Percentiles rank a stretch among this genome's conserved stretches.
Conservation (phyloP, 2,797 vertebrate species). For the Anabacerthia variegaticeps region DNA sequence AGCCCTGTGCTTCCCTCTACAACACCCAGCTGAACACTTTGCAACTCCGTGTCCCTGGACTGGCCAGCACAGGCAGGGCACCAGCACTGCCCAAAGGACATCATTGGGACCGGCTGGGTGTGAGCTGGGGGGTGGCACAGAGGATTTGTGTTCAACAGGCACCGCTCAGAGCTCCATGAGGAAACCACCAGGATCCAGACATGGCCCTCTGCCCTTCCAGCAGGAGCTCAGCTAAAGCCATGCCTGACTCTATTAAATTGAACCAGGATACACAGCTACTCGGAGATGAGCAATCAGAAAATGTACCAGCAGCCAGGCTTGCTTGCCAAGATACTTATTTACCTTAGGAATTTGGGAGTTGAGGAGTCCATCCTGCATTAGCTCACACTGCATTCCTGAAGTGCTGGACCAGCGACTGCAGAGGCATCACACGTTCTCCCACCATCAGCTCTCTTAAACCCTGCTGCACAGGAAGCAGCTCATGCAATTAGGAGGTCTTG, state of each 20-base stretch:
- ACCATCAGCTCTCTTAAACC: neutral
- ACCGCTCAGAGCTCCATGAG: no score
- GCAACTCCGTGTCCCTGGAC: no score
- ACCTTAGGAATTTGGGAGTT: neutral
- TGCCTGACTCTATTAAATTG: neutral
- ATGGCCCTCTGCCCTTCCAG: neutral
- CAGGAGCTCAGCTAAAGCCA: neutral
- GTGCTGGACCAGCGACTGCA: rapidly evolving
- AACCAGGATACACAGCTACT: neutral
- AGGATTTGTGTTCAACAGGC: rapidly evolving
- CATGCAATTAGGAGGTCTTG: neutral
- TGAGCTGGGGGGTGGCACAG: rapidly evolving
- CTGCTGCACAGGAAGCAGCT: neutral
- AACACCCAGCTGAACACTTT: neutral
- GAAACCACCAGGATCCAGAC: neutral
- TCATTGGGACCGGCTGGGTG: rapidly evolving
- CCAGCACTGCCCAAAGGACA: neutral
- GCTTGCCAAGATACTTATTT: neutral
- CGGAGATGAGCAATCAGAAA: neutral
- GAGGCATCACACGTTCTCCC: rapidly evolving
- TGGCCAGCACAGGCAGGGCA: rapidly evolving
- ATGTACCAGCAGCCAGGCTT: neutral
- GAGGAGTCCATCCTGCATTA: neutral
- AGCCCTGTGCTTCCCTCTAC: neutral
- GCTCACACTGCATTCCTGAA: neutral